Conservation (phyloP, 2,888 invertebrate genomes). For the Drosophila greeni region DNA sequence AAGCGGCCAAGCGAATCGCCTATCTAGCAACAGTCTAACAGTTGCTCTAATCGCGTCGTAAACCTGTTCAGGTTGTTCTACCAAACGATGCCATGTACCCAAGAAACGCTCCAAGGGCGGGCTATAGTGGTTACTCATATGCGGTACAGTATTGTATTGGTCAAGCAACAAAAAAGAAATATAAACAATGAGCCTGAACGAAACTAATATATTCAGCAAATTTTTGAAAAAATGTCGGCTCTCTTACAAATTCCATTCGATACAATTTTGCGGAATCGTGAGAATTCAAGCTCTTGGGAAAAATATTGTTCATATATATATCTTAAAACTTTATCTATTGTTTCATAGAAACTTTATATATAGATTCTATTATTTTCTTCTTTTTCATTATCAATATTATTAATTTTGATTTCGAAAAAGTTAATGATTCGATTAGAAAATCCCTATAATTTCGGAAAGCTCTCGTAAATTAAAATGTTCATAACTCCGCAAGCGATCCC, state of each 20-base stretch:
- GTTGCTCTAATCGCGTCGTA: constrained; percentile 44
- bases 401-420: no score
- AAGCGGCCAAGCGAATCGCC: constrained; percentile 34
- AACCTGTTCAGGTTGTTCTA: constrained; percentile 58
- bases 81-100: constrained; percentile 20
- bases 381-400: no score
- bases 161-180: constrained; percentile 7
- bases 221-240: no score
- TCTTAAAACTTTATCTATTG: no score
- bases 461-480: neutral
- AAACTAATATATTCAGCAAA: constrained; percentile 3
- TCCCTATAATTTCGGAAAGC: no score
- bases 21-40: constrained; percentile 46
- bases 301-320: no score
- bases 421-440: no score
- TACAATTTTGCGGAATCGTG: neutral
- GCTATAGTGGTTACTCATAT: constrained; percentile 1
- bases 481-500: neutral
- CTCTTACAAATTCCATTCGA: neutral
- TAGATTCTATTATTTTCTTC: no score
- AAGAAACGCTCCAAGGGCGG: constrained; percentile 4
- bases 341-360: no score
- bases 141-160: constrained; percentile 27
- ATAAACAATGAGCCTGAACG: neutral
- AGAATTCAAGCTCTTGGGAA: neutral